Evolutionary conservation across 2,113 vertebrate species (phyloP).

Genomic region (Charadrius vociferus): DNA sequence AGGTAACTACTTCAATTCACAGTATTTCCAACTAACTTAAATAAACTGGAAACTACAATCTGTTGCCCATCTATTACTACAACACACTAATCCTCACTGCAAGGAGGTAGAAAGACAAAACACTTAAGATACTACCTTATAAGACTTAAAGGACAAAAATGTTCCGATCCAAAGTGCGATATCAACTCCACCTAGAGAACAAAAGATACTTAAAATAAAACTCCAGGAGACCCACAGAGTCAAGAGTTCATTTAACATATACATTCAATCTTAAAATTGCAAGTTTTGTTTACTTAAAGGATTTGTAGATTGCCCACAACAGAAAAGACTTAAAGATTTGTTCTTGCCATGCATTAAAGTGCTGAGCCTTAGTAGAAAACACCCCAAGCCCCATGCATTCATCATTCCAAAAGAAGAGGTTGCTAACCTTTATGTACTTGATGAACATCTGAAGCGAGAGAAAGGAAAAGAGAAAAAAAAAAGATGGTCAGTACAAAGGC

Average conservation of each 20-base stretch:
- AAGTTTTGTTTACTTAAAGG: conserved; percentile 11
- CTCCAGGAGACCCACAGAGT: background rate
- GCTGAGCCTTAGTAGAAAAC: conserved; percentile 48
- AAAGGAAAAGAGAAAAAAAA: conserved; percentile 77
- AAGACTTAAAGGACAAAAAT: conserved; percentile 97
- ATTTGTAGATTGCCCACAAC: conserved; percentile 34
- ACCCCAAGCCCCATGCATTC: conserved; percentile 70
- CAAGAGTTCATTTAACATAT: background rate
- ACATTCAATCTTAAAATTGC: background rate
- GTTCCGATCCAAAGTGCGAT: conserved; percentile 97
- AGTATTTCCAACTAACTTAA: background rate
- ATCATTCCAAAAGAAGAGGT: conserved; percentile 80
- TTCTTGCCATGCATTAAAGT: conserved; percentile 78
- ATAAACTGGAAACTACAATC: background rate
- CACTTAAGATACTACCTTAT: conserved; percentile 84
- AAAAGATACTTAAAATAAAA: conserved; percentile 41
- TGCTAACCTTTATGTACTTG: conserved; percentile 99
- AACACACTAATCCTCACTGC: background rate
- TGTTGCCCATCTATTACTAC: background rate
- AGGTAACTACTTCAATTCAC: background rate
- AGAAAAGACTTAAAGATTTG: conserved; percentile 30
- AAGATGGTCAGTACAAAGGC: conserved; percentile 86
- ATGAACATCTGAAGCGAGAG: conserved; percentile 99
- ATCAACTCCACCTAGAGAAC: conserved; percentile 90
- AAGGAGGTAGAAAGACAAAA: background rate